These are phyloP conservation scores for Tragelaphus strepsiceros DNA, from an alignment of 2,113 vertebrate genomes.

Conservation along the genomic window DNA sequence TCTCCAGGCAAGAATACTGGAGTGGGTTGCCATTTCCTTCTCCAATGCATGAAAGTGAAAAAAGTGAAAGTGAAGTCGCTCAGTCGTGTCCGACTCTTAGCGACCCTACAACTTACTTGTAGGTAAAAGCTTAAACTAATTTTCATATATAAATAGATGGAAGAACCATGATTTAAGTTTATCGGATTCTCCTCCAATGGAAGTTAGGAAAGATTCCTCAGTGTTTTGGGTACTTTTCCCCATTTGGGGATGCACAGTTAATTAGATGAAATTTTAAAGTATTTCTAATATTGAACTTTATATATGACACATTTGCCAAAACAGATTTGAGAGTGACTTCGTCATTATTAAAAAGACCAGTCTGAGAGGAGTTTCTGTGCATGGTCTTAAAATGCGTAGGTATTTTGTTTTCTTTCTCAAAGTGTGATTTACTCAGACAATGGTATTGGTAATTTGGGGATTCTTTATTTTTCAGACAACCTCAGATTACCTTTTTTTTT, in stretches of 20 bases:
- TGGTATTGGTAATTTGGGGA: conserved; percentile 38
- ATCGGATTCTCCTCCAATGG: background rate
- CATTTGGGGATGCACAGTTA: background rate
- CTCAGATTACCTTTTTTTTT: background rate
- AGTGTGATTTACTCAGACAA: background rate
- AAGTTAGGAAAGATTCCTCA: conserved; percentile 10
- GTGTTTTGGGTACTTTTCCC: background rate
- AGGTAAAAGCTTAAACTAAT: conserved; percentile 28
- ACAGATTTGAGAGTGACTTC: background rate
- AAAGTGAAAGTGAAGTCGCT: no score
- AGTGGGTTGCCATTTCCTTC: no score
- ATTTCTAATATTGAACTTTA: conserved; percentile 19
- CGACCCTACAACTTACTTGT: background rate
- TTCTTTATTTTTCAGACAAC: conserved; percentile 22
- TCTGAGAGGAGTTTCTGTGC: background rate
- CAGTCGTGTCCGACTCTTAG: no score
- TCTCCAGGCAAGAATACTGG: no score
- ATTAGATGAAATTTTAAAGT: conserved; percentile 29
- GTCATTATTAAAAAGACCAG: background rate
- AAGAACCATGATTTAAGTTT: background rate
- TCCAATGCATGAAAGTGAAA: no score
- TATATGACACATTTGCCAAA: background rate
- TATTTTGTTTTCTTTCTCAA: conserved; percentile 20
- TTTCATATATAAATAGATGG: background rate
- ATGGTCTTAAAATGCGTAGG: background rate